These are phyloP conservation scores for Callyntrura guangdongensis DNA, from an alignment of 2,888 invertebrate species.

Conservation along the genomic window DNA sequence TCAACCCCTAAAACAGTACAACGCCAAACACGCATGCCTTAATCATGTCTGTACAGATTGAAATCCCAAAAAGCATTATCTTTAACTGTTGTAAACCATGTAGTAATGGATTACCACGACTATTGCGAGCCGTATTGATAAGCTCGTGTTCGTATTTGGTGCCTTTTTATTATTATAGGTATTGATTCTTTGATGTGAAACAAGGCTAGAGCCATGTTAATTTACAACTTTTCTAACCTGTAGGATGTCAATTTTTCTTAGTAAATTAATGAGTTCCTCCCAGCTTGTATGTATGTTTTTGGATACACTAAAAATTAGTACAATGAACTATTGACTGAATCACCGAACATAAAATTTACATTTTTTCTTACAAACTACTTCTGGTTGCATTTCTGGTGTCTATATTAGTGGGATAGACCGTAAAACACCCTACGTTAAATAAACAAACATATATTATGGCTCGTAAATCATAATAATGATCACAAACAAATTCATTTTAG, in stretches of 20 bases:
- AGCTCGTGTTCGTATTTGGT: background rate
- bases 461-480: background rate
- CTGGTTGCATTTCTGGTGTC: conserved; percentile 47
- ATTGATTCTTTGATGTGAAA: conserved; percentile 47
- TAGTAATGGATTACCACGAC: background rate
- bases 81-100: background rate
- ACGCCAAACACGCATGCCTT: conserved; percentile 1
- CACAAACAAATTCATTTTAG: background rate
- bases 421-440: background rate
- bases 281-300: background rate
- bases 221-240: conserved; percentile 27
- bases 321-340: conserved; percentile 62
- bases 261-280: conserved; percentile 62
- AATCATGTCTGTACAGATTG: conserved; percentile 16
- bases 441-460: background rate
- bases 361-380: conserved; percentile 22
- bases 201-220: background rate
- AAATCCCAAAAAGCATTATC: background rate
- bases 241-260: conserved; percentile 43
- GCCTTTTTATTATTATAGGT: conserved; percentile 9
- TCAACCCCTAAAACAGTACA: conserved; percentile 39
- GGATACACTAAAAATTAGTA: conserved; percentile 62
- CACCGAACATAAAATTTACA: conserved; percentile 3
- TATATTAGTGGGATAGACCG: background rate
- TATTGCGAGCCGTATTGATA: conserved; percentile 15